Base-by-base conservation (phyloP, 2,113 vertebrate species). In the Ceuthmochares aereus region DNA sequence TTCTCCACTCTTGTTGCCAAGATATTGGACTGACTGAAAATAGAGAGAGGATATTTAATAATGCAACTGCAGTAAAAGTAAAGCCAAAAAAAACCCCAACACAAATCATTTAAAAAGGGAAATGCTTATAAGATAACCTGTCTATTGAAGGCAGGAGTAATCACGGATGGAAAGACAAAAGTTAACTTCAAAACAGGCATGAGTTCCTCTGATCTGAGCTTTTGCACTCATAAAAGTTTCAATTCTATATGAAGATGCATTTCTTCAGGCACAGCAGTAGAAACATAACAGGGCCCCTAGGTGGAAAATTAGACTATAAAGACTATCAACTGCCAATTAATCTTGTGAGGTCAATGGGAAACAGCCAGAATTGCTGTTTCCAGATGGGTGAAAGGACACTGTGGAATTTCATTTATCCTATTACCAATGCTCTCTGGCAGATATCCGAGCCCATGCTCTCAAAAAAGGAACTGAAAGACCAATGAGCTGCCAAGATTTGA, bases 281-380 rank as follows among this genome's bases (percentile, higher is more conserved):
- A 79, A 74, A 42, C 40, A 37, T 52, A 89, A 22, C 5, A 15
- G 67, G 60, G 74, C 79, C 91, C 82, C 91, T 85, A 56, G 88
- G 90, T 94, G 68, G 80, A 70, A 89, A 96, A 95, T 94, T 87
- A 95, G 88, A 94, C 94, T 96, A 96, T 89, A 93, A 95, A 79
- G 91, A 77, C 79, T 73, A 89, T 96, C 69, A 96, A 69, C 25
- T 76, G 95, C 80, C 88, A 96, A 90, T 96, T 92, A 96, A 94
- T 96, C 96, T 92, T 86, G 88, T 54, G 90, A 89, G 92, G 95
- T 95, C 90, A 92, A 54, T 76, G 89, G 91, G 84, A 91, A 89
- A 7, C 84, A 96, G 84, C 69, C 94, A 62, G 95, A 73, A 89
- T 76, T 82, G 87, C 95, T 81, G 64, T 81, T 96, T 96, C 92